Conservation (phyloP, 1,140 invertebrate species). For the Caenorhabditis latens region DNA sequence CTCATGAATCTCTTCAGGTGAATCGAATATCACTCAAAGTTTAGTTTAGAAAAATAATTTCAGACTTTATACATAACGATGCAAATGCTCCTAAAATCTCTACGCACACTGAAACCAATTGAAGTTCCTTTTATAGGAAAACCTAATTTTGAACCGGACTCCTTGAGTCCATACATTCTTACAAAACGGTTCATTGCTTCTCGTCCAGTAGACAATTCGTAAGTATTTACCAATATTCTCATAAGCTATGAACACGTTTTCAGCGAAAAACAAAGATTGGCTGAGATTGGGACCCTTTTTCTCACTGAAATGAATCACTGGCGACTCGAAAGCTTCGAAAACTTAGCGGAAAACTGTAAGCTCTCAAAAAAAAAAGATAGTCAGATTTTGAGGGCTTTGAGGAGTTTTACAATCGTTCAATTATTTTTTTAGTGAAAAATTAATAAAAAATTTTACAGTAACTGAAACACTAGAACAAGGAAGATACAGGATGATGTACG, state of each 20-base stretch:
- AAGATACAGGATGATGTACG: constrained; percentile 4
- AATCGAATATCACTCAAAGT: background rate
- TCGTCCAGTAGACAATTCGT: constrained; percentile 20
- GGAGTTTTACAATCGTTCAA: background rate
- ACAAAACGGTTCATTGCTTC: constrained; percentile 2
- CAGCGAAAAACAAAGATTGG: constrained; percentile 38
- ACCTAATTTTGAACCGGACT: constrained; percentile 20
- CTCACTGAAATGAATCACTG: constrained; percentile 51
- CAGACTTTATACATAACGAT: constrained; percentile 31
- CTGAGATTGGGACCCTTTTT: constrained; percentile 7
- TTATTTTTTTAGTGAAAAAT: background rate
- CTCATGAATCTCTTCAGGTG: constrained; percentile 16
- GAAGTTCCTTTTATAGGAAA: constrained; percentile 30
- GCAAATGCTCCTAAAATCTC: constrained; percentile 18
- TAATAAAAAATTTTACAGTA: background rate
- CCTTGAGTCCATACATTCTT: background rate
- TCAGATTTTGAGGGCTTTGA: background rate
- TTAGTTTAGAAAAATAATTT: background rate
- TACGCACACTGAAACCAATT: background rate
- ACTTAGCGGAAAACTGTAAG: background rate
- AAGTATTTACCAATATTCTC: background rate
- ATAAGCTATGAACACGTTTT: background rate
- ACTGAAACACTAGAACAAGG: background rate
- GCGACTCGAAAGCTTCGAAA: background rate
- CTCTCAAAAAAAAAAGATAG: background rate